Base-by-base conservation (phyloP, 2,113 vertebrate species). In the Gadus chalcogrammus region DNA sequence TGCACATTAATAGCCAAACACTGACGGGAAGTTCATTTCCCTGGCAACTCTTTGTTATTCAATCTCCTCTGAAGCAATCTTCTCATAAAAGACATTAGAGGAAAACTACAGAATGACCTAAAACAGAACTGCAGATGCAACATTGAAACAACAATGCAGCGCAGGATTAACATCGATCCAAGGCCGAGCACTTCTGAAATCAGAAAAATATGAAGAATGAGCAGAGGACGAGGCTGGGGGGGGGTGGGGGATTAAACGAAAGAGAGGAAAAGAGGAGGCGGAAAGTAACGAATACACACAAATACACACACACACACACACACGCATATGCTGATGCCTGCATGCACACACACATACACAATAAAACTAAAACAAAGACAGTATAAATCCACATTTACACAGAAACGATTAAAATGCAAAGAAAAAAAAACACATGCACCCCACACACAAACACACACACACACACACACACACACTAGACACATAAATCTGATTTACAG, bases 71-170 rank as follows among this genome's bases (percentile, higher is more conserved):
- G 58, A 20, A 64, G 15, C 13, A 18, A 58, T 77, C 72, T 48
- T 76, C 70, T 38, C 56, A 65, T 67, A 70, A 75, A 69, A 77
- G 72, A 78, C 74, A 77, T 75, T 65, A 82, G 72, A 70, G 76
- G 59, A 64, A 77, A 76, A 79, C 72, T 52, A 79, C 62, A 74
- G 66, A 61, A 76, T 74, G 76, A 85, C 83, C 76, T 71, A 28
- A 75, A 82, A 82, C 75, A 35, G 70, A 73, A 62, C 56, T 71
- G 42, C 55, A 64, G 31, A 35, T 22, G 18, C 13, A 6, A 82
- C 81, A 82, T 64, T 84, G 84, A 84, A 84, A 55, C 12, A 55
- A 9, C 12, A 55, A 55, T 55, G 53, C 53, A 13, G 53, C 16
- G 12, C 53, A 13, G 16, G 53, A 16, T 5, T 13, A 55, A 55